Percentiles rank a stretch among this genome's conserved stretches.
phyloP scores from a whole-genome alignment of 2,113 vertebrate genomes.

The Anoplopoma fimbria region DNA sequence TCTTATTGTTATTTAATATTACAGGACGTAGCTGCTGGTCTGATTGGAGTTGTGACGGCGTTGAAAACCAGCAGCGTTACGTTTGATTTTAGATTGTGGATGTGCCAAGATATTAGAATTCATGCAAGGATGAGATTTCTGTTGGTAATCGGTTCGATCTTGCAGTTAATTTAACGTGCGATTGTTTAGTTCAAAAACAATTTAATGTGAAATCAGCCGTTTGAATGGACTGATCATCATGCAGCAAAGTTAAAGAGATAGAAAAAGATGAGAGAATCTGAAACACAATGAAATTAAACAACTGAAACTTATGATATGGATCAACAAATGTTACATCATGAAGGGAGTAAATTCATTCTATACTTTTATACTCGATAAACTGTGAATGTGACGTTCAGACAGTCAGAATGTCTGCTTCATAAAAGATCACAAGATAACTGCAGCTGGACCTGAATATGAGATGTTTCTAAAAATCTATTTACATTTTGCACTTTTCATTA shows the following conservation, averaged over 20 bases:
- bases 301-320: neutral
- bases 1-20: neutral
- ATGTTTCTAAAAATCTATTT: too few species aligned
- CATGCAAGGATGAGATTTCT: constrained; percentile 28
- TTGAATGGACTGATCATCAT: neutral
- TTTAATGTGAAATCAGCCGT: neutral
- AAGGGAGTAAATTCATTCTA: too few species aligned
- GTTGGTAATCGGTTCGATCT: neutral
- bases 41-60: neutral
- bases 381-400: too few species aligned
- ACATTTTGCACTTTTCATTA: too few species aligned
- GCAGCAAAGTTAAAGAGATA: neutral
- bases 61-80: neutral
- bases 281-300: neutral
- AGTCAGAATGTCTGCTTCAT: too few species aligned
- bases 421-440: too few species aligned
- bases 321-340: neutral
- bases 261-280: neutral
- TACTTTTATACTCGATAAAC: too few species aligned
- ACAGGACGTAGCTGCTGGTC: neutral
- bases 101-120: neutral
- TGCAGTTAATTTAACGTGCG: constrained; percentile 48
- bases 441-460: too few species aligned
- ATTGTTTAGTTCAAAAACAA: constrained; percentile 25
- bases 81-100: neutral